Conservation (phyloP, 2,113 vertebrate genomes). For the Ochotona princeps region DNA sequence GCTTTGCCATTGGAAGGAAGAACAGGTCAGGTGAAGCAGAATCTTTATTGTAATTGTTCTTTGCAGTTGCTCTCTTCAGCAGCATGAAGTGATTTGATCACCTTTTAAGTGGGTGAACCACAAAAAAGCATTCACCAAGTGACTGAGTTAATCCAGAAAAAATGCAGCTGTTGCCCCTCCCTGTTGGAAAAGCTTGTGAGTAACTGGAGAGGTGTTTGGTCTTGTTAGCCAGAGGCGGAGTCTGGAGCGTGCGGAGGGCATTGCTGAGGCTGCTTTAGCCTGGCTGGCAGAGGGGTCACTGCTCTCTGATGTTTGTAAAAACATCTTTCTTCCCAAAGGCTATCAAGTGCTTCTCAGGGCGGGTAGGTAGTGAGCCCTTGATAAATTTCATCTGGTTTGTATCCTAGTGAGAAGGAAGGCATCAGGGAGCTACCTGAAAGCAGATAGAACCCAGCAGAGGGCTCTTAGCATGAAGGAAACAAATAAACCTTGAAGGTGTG, state of each 20-base stretch:
- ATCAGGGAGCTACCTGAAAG: not conserved
- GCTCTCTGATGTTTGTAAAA: conserved; percentile 58
- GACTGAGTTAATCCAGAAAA: conserved; percentile 79
- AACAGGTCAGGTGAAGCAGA: conserved; percentile 59
- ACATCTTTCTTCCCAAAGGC: conserved; percentile 65
- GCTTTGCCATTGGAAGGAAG: conserved; percentile 62
- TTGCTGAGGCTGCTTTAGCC: conserved; percentile 52
- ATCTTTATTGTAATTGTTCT: conserved; percentile 74
- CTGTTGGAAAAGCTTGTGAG: conserved; percentile 61
- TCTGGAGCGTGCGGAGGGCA: conserved; percentile 47
- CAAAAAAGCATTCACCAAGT: conserved; percentile 71
- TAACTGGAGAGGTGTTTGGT: conserved; percentile 73
- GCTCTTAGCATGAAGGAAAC: not conserved
- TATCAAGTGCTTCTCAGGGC: conserved; percentile 29
- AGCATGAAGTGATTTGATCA: conserved; percentile 71
- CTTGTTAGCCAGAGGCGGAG: conserved; percentile 75
- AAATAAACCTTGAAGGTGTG: conserved; percentile 13
- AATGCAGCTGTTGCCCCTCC: conserved; percentile 63
- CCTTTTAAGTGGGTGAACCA: conserved; percentile 77
- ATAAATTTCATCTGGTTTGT: conserved; percentile 28
- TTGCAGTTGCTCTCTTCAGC: conserved; percentile 60
- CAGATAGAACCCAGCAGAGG: not conserved
- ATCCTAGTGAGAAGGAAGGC: conserved; percentile 39
- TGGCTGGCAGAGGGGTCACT: conserved; percentile 55
- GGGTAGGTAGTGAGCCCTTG: conserved; percentile 9